Percentiles rank a stretch among this genome's conserved stretches.
These are phyloP conservation scores for Scaptodrosophila lebanonensis DNA, from an alignment of 1,140 invertebrate genomes.

Conservation along the genomic window DNA sequence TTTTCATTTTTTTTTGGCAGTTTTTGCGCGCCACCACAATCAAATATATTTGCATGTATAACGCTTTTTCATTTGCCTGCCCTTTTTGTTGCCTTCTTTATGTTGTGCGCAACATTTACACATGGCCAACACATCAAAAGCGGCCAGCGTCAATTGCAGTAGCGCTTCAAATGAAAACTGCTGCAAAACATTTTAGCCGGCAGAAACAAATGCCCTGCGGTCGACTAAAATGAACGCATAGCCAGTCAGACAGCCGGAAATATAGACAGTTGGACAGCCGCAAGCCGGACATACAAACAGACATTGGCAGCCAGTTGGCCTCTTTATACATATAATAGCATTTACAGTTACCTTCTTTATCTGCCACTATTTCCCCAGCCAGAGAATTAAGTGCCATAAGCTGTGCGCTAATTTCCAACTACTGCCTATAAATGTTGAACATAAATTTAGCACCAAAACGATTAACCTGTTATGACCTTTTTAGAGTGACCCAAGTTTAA, in stretches of 20 bases:
- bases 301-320: constrained; percentile 1
- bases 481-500: no score
- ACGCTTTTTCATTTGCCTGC: not conserved
- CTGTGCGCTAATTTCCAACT: constrained; percentile 25
- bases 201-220: constrained; percentile 18
- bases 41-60: no score
- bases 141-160: not conserved
- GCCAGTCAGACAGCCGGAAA: not conserved
- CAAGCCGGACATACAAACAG: no score
- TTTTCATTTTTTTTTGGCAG: not conserved
- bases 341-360: constrained; percentile 27
- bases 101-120: not conserved
- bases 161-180: not conserved
- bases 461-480: constrained; percentile 63
- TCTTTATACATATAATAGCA: constrained; percentile 50
- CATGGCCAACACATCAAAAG: constrained; percentile 7
- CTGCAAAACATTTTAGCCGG: not conserved
- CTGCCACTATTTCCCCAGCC: constrained; percentile 10
- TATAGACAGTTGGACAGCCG: constrained; percentile 36
- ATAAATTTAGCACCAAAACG: constrained; percentile 56
- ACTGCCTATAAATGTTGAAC: constrained; percentile 5
- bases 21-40: no score
- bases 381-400: constrained; percentile 65
- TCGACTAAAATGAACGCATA: constrained; percentile 6
- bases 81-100: not conserved